Evolutionary conservation across 2,113 vertebrate species (phyloP), one percentile per base, ranked within the genome.

Genomic region (Sylvia atricapilla): DNA sequence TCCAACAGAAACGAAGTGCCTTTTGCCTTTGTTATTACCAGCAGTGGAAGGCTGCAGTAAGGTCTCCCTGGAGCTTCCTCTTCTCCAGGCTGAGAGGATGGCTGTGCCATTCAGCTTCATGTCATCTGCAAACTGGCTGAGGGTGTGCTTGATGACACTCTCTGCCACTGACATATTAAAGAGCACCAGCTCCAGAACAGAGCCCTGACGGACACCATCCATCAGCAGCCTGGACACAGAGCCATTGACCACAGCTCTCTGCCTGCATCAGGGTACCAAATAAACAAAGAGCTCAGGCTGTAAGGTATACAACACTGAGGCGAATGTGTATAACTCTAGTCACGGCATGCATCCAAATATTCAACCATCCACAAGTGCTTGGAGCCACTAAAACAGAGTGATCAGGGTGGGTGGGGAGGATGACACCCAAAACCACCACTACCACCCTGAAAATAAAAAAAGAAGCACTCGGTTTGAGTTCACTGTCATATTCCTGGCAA

Each of bases 401-500:
- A 78, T 70, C 25, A 5, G 55, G 25, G 16, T 90, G 60, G 66
- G 85, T 85, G 50, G 80, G 73, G 31, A 23, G 35, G 23, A 72
- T 52, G 49, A 79, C 78, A 82, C 78, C 53, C 41, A 60, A 85
- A 87, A 15, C 58, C 44, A 78, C 43, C 69, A 75, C 56, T 50
- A 56, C 44, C 70, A 89, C 58, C 64, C 69, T 80, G 67, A 83
- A 95, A 95, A 92, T 31, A 22, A 77, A 87, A 87, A 87, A 74
- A 81, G 46, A 10, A 81, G 35, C 21, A n/a, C 62, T 92, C 23
- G 2, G 89, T 79, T 96, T 93, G 91, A 74, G 64, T 73, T 95
- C 58, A 58, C 12, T 78, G 86, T 58, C 53, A 59, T 90, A 82
- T 76, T 94, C 87, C 15, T 30, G 92, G 77, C 93, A 95, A 72